Conservation (phyloP, 2,888 invertebrate genomes). For the Abscondita cerata region DNA sequence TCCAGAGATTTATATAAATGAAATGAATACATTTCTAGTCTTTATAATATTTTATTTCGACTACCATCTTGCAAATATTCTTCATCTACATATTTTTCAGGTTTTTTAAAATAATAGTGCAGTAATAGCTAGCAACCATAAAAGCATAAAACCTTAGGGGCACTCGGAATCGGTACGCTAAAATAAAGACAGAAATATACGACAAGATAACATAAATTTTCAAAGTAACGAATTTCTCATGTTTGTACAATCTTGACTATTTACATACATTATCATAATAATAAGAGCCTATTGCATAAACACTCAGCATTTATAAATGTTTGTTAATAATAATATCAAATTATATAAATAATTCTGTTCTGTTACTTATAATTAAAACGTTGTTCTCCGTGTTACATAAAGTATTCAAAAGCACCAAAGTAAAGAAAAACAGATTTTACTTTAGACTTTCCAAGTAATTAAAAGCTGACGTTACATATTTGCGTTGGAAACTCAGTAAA, state of each 20-base stretch:
- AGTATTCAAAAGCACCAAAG: background rate
- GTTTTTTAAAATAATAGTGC: slow-evolving; percentile 12
- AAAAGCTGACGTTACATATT: slow-evolving; percentile 26
- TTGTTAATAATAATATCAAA: background rate
- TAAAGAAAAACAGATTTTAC: slow-evolving; percentile 23
- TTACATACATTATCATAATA: slow-evolving; percentile 35
- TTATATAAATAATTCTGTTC: too few relatives aligned
- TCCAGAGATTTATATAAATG: too few relatives aligned
- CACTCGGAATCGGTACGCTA: slow-evolving; percentile 19
- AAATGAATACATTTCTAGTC: too few relatives aligned
- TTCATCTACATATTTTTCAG: slow-evolving; percentile 17
- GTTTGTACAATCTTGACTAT: slow-evolving; percentile 30
- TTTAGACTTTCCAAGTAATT: slow-evolving; percentile 23
- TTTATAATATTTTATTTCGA: background rate
- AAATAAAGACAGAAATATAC: slow-evolving; percentile 24
- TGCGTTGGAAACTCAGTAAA: slow-evolving; percentile 25
- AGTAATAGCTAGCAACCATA: slow-evolving; percentile 12
- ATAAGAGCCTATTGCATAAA: slow-evolving; percentile 18
- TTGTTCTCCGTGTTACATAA: slow-evolving; percentile 2
- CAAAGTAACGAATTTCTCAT: slow-evolving; percentile 28
- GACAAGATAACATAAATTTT: slow-evolving; percentile 30
- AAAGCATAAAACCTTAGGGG: slow-evolving; percentile 14
- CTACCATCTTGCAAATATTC: slow-evolving; percentile 11
- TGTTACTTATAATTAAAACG: background rate
- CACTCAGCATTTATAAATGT: too few relatives aligned